Conservation (phyloP, 2,113 vertebrate genomes). For the Ceyx melanurus region DNA sequence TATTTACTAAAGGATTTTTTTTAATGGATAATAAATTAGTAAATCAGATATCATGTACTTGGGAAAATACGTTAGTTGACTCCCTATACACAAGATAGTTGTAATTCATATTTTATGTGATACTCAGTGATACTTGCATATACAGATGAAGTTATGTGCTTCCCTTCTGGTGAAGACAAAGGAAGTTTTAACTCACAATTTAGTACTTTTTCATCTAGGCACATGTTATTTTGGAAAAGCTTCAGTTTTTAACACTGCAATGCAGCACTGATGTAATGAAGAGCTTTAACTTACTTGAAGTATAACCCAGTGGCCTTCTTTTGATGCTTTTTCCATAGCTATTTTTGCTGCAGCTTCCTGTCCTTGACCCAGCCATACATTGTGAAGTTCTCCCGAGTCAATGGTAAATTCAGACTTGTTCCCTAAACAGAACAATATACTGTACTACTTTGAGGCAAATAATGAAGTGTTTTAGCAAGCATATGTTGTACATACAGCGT, state of each 20-base stretch:
- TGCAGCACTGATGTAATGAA: conserved; percentile 69
- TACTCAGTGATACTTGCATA: conserved; percentile 17
- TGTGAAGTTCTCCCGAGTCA: conserved; percentile 85
- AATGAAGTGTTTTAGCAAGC: background rate
- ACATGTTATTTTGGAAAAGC: conserved; percentile 72
- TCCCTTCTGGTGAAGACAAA: conserved; percentile 63
- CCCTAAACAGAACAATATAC: conserved; percentile 66
- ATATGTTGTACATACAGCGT: background rate
- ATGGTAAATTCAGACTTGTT: conserved; percentile 84
- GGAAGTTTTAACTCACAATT: conserved; percentile 74
- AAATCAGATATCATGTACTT: conserved; percentile 75
- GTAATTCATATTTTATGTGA: conserved; percentile 64
- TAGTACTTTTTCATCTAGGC: conserved; percentile 72
- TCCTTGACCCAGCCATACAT: conserved; percentile 82
- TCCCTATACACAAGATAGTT: conserved; percentile 52
- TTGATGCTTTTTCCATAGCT: conserved; percentile 83
- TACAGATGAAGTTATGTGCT: conserved; percentile 36
- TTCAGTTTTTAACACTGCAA: conserved; percentile 65
- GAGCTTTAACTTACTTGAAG: conserved; percentile 81
- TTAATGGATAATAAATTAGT: conserved; percentile 78
- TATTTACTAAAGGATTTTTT: conserved; percentile 78
- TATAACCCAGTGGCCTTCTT: conserved; percentile 89
- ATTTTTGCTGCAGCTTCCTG: conserved; percentile 85
- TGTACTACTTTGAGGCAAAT: conserved; percentile 15
- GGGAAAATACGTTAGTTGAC: conserved; percentile 69